Evolutionary conservation across 2,113 vertebrate species (phyloP).

Genomic region (Nibea albiflora): DNA sequence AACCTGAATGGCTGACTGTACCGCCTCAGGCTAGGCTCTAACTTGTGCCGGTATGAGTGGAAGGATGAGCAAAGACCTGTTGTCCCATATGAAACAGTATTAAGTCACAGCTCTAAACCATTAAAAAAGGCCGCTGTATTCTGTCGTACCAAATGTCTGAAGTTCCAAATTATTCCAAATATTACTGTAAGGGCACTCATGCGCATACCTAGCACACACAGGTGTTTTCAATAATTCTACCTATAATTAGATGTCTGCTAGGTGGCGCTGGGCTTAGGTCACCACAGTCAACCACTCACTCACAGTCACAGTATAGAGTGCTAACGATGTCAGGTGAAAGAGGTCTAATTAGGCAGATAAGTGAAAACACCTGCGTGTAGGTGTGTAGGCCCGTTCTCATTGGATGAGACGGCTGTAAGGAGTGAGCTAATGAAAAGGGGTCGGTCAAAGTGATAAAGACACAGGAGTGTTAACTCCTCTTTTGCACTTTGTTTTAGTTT

Average conservation of each 20-base stretch:
- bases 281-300: background rate
- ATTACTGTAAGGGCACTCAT: too few relatives aligned
- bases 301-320: too few relatives aligned
- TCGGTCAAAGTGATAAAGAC: too few relatives aligned
- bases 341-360: too few relatives aligned
- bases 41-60: background rate
- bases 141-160: background rate
- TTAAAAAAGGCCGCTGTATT: background rate
- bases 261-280: background rate
- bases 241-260: background rate
- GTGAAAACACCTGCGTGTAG: too few relatives aligned
- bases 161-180: background rate
- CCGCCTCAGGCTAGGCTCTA: constrained; percentile 12
- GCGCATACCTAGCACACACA: background rate
- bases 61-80: constrained; percentile 9
- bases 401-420: too few relatives aligned
- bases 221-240: background rate
- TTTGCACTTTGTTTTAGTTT: too few relatives aligned
- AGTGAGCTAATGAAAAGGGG: too few relatives aligned
- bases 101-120: background rate
- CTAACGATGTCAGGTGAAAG: too few relatives aligned
- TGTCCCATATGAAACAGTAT: background rate
- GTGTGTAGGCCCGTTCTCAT: too few relatives aligned
- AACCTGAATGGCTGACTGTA: background rate
- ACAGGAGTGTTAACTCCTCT: too few relatives aligned